Conservation (phyloP, 1,140 invertebrate species). For the Bradynema listronoti region DNA sequence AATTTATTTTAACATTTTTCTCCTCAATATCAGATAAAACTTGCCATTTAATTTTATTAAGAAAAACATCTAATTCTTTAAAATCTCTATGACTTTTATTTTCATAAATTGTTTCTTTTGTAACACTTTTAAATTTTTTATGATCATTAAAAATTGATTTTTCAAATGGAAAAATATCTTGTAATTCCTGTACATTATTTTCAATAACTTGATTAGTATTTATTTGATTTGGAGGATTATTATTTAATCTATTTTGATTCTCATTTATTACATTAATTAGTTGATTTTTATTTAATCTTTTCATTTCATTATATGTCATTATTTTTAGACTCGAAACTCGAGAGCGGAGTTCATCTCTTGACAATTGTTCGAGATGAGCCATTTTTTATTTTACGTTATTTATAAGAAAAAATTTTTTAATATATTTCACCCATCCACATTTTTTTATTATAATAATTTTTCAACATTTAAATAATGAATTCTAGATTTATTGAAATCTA, state of each 20-base stretch:
- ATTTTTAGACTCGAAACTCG: background rate
- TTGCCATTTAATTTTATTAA: constrained; percentile 23
- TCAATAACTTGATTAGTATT: too few relatives aligned
- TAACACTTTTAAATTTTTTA: constrained; percentile 25
- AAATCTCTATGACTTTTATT: background rate
- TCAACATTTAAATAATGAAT: constrained; percentile 3
- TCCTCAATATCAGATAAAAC: constrained; percentile 33
- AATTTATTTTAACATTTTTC: constrained; percentile 37
- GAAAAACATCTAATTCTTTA: constrained; percentile 5
- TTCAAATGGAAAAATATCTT: constrained; percentile 11
- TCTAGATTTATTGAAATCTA: constrained; percentile 29
- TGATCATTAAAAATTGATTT: constrained; percentile 20
- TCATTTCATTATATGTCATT: background rate
- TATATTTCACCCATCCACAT: constrained; percentile 1
- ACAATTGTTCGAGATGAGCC: constrained; percentile 14
- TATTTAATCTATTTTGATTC: background rate
- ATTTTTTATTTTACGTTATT: constrained; percentile 1
- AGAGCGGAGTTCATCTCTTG: constrained; percentile 4
- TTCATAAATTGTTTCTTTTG: constrained; percentile 22
- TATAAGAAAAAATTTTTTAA: constrained; percentile 12
- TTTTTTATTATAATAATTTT: constrained; percentile 18
- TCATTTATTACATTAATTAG: background rate
- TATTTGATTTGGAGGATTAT: background rate
- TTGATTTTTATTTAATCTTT: background rate
- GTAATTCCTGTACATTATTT: background rate